Evolutionary conservation across 2,113 vertebrate genomes (phyloP).

Genomic region (Okapia johnstoni): DNA sequence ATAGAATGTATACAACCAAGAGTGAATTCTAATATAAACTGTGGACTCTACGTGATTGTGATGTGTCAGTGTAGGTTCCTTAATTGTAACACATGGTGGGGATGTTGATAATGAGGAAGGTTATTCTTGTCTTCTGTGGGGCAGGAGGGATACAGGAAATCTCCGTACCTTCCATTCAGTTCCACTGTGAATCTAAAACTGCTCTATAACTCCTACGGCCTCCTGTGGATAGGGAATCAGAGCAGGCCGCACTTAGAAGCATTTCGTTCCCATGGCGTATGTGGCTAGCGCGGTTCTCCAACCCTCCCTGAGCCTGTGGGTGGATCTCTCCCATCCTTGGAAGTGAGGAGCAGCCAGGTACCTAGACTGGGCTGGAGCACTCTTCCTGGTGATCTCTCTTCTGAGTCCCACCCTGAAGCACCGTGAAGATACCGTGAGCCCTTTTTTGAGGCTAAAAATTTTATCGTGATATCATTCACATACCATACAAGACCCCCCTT

Average conservation of each 20-base stretch:
- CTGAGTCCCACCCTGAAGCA: not conserved
- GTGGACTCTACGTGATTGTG: not conserved
- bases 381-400: not conserved
- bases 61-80: not conserved
- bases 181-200: not conserved
- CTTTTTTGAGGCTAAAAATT: not conserved
- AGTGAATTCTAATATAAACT: not conserved
- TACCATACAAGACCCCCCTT: not conserved
- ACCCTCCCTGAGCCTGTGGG: not conserved
- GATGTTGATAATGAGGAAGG: not conserved
- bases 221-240: not conserved
- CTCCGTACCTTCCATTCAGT: not conserved
- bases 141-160: not conserved
- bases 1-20: not conserved
- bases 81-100: not conserved
- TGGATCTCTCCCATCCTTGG: not conserved
- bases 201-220: not conserved
- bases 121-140: not conserved
- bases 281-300: not conserved
- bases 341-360: fast-evolving
- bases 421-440: fast-evolving
- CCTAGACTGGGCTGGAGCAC: not conserved
- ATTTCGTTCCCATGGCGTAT: not conserved
- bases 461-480: not conserved
- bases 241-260: not conserved